Conservation (phyloP, 92 coral and sea anemone genomes). For the Palythoa grandiflora region DNA sequence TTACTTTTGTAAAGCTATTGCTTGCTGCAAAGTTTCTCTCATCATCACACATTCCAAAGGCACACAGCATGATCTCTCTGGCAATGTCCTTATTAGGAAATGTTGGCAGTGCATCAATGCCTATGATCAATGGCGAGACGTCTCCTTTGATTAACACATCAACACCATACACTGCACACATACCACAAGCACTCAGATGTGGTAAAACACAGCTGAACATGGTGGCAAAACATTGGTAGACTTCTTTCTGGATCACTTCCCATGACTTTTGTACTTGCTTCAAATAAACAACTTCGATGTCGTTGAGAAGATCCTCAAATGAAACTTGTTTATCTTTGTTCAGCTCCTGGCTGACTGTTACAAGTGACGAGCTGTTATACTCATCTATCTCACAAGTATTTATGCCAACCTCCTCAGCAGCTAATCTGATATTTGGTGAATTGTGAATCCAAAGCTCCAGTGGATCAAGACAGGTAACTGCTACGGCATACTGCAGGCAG, state of each 20-base stretch:
- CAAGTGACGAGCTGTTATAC: conserved; percentile 61
- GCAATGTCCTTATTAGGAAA: conserved; percentile 69
- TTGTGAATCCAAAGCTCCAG: conserved; percentile 75
- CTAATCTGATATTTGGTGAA: conserved; percentile 71
- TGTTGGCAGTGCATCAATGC: conserved; percentile 73
- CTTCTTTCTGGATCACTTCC: conserved; percentile 63
- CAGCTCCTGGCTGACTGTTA: conserved; percentile 43
- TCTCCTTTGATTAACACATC: conserved; percentile 77
- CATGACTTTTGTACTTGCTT: conserved; percentile 54
- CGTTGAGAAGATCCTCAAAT: conserved; percentile 68
- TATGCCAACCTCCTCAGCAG: conserved; percentile 59
- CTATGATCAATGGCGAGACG: conserved; percentile 67
- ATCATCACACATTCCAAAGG: conserved; percentile 56
- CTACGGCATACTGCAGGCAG: conserved; percentile 84
- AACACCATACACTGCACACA: conserved; percentile 82
- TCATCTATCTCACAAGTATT: conserved; percentile 63
- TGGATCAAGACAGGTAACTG: conserved; percentile 68
- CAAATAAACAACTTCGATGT: conserved; percentile 62
- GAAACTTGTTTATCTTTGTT: conserved; percentile 56
- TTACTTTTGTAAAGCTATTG: conserved; percentile 11
- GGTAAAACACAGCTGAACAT: conserved; percentile 69
- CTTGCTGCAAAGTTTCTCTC: neutral
- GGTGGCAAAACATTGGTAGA: conserved; percentile 62
- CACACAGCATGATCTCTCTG: conserved; percentile 64
- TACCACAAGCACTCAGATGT: conserved; percentile 50